A percentile compares a stretch with the other conserved stretches of the same genome.
Evolutionary conservation across 2,888 invertebrate genomes (phyloP).

Genomic region (Phasia obesa): DNA sequence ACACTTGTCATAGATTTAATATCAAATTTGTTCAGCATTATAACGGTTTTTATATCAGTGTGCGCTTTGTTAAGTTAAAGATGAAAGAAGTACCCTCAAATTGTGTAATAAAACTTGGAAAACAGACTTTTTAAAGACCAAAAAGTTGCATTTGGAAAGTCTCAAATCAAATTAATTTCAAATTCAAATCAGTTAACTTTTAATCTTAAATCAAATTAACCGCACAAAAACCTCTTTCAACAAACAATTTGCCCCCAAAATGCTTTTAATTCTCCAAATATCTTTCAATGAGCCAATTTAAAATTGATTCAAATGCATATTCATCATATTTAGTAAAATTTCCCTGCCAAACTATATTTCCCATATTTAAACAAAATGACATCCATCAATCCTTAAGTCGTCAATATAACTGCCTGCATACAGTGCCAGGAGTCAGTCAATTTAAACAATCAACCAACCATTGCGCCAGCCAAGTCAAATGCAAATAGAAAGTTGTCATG

Average conservation of each 20-base stretch:
- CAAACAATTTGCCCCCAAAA: neutral
- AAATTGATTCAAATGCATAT: constrained; percentile 33
- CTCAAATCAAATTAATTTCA: too few species aligned
- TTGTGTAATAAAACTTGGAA: too few species aligned
- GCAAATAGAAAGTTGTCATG: constrained; percentile 70
- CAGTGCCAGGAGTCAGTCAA: constrained; percentile 25
- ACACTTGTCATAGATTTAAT: too few species aligned
- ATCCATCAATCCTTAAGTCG: constrained; percentile 50
- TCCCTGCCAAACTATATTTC: constrained; percentile 24
- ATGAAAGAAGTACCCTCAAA: too few species aligned
- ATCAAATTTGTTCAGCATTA: too few species aligned
- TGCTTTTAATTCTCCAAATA: neutral
- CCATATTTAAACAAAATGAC: constrained; percentile 18
- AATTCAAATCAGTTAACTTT: too few species aligned
- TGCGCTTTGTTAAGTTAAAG: too few species aligned
- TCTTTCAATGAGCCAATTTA: constrained; percentile 2
- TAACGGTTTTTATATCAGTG: too few species aligned
- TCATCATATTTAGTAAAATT: constrained; percentile 16
- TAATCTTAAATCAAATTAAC: too few species aligned
- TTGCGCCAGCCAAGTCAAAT: constrained; percentile 36
- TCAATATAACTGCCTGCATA: neutral
- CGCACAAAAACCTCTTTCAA: too few species aligned
- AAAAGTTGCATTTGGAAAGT: too few species aligned
- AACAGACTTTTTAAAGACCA: too few species aligned
- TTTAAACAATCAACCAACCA: neutral